Evolutionary conservation across 2,797 vertebrate species (phyloP).

Genomic region (Danionella dracula): DNA sequence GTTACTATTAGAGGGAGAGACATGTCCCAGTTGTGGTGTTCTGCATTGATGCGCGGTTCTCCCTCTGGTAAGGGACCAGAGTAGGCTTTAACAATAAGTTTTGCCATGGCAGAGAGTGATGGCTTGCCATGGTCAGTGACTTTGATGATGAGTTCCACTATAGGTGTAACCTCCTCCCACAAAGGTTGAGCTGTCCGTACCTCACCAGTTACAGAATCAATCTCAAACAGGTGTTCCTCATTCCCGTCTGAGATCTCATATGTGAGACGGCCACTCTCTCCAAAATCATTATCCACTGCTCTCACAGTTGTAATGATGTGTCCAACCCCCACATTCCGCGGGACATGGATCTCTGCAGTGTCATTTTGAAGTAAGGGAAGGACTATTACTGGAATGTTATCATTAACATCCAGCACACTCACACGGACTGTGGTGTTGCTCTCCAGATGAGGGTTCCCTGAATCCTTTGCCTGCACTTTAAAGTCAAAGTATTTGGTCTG

Average conservation of each 20-base stretch:
- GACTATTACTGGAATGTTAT: conserved; percentile 95
- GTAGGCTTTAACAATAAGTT: conserved; percentile 88
- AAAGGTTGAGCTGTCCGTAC: conserved; percentile 90
- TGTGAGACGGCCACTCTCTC: conserved; percentile 94
- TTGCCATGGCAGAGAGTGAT: conserved; percentile 86
- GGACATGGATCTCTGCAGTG: conserved; percentile 94
- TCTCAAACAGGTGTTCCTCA: conserved; percentile 94
- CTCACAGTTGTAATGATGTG: conserved; percentile 91
- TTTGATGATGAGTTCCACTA: conserved; percentile 90
- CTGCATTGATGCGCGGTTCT: conserved; percentile 83
- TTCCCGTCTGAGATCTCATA: conserved; percentile 97
- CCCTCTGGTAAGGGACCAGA: conserved; percentile 86
- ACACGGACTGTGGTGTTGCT: conserved; percentile 93
- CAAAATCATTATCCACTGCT: conserved; percentile 93
- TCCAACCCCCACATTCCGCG: conserved; percentile 91
- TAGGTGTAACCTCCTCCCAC: conserved; percentile 90
- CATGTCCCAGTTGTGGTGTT: conserved; percentile 94
- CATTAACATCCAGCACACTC: conserved; percentile 91
- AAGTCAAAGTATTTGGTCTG: conserved; percentile 98
- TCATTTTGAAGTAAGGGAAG: conserved; percentile 90
- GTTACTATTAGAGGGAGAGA: conserved; percentile 95
- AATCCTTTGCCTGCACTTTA: conserved; percentile 92
- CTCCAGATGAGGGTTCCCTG: conserved; percentile 90
- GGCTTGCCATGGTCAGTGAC: conserved; percentile 97
- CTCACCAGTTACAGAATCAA: conserved; percentile 89